Evolutionary conservation across 2,113 vertebrate genomes (phyloP).

Genomic region (Scophthalmus maximus): DNA sequence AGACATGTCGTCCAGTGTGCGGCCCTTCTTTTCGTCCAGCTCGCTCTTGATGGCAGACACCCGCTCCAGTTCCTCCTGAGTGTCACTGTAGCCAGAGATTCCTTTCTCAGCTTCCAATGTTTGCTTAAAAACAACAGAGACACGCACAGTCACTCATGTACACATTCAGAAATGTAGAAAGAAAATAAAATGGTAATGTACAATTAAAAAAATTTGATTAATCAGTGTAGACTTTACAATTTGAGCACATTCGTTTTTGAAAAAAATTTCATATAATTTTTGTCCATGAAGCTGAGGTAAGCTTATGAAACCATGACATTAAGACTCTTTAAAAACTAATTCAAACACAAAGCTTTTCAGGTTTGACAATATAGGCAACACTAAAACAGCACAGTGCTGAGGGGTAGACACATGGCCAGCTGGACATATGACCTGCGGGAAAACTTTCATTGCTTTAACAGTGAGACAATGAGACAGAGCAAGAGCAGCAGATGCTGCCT

Average conservation of each 20-base stretch:
- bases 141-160: too few relatives aligned
- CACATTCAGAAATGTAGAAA: too few relatives aligned
- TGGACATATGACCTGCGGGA: conserved; percentile 33
- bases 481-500: conserved; percentile 71
- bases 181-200: too few relatives aligned
- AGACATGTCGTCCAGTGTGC: conserved; percentile 93
- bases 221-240: too few relatives aligned
- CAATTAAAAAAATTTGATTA: too few relatives aligned
- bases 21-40: conserved; percentile 94
- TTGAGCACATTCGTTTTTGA: too few relatives aligned
- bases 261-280: too few relatives aligned
- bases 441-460: conserved; percentile 49
- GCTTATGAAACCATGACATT: background rate
- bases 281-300: too few relatives aligned
- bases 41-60: conserved; percentile 96
- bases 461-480: conserved; percentile 61
- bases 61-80: conserved; percentile 94
- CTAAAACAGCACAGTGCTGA: background rate
- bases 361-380: background rate
- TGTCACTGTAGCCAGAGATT: conserved; percentile 93
- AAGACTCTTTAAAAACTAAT: too few relatives aligned
- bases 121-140: conserved; percentile 83
- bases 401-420: background rate
- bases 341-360: background rate
- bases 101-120: conserved; percentile 91